A percentile compares a stretch with the other conserved stretches of the same genome.
Conservation (phyloP, 53 echinoderm and acorn worm genomes). For the Echinometra lucunter region DNA sequence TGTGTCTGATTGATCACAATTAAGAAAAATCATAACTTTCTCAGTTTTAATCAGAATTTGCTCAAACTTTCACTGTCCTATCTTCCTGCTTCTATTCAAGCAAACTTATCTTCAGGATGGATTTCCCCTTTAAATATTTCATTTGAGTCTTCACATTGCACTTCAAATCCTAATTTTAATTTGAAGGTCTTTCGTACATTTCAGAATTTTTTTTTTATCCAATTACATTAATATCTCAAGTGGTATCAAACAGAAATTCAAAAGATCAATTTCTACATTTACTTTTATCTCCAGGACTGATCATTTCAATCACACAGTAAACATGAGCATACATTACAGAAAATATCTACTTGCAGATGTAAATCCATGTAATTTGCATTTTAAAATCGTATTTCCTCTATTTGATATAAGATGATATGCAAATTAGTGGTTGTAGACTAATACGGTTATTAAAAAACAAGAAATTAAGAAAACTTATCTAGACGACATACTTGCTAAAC, state of each 20-base stretch:
- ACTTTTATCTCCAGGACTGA: not conserved
- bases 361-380: not conserved
- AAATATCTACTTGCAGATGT: not conserved
- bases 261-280: not conserved
- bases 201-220: not conserved
- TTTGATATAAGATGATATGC: not conserved
- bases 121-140: too few species aligned
- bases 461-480: not conserved
- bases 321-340: not conserved
- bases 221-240: not conserved
- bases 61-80: too few species aligned
- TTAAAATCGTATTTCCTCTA: not conserved
- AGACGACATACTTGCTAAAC: not conserved
- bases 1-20: too few species aligned
- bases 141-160: too few species aligned
- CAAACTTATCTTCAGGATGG: too few species aligned
- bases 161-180: not conserved
- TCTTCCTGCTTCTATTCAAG: too few species aligned
- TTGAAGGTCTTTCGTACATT: not conserved
- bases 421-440: not conserved
- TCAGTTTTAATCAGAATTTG: too few species aligned
- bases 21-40: too few species aligned
- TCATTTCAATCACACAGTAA: not conserved
- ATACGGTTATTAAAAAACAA: not conserved
- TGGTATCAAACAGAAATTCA: not conserved